These are phyloP conservation scores for Dryoscopus gambensis DNA, from an alignment of 2,113 vertebrate species.

Conservation along the genomic window DNA sequence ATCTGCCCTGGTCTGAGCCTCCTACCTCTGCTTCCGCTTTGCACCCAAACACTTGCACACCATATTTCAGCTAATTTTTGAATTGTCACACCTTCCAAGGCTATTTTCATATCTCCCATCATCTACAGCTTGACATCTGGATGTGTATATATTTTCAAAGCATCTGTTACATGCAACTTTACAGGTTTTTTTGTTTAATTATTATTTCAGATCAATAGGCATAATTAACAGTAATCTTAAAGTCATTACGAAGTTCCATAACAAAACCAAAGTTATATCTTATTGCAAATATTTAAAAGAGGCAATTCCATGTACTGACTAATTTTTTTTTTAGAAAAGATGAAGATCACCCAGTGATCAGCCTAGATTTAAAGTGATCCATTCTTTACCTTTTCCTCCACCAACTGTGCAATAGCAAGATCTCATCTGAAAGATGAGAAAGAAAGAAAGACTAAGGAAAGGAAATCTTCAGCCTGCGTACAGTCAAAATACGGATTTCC, in stretches of 20 bases:
- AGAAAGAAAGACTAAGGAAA: not conserved
- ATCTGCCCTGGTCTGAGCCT: not conserved
- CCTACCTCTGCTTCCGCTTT: not conserved
- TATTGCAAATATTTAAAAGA: not conserved
- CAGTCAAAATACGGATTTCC: not conserved
- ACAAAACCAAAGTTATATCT: not conserved
- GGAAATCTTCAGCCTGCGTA: not conserved
- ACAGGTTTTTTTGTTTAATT: not conserved
- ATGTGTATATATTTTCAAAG: not conserved
- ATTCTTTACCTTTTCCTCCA: not conserved
- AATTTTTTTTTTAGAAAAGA: not conserved
- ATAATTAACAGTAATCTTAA: not conserved
- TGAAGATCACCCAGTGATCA: not conserved
- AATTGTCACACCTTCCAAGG: not conserved
- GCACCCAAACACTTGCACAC: not conserved
- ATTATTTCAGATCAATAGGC: not conserved
- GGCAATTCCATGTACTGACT: fast-evolving
- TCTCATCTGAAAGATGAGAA: not conserved
- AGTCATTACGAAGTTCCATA: not conserved
- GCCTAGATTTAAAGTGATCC: fast-evolving
- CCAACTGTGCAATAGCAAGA: not conserved
- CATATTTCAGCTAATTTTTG: not conserved
- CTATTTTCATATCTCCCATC: not conserved
- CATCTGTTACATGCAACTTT: not conserved
- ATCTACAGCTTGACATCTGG: not conserved